Percentiles rank a stretch among this genome's conserved stretches.
phyloP scores from a whole-genome alignment of 2,797 vertebrate species.

The Enteromius anoplus region DNA sequence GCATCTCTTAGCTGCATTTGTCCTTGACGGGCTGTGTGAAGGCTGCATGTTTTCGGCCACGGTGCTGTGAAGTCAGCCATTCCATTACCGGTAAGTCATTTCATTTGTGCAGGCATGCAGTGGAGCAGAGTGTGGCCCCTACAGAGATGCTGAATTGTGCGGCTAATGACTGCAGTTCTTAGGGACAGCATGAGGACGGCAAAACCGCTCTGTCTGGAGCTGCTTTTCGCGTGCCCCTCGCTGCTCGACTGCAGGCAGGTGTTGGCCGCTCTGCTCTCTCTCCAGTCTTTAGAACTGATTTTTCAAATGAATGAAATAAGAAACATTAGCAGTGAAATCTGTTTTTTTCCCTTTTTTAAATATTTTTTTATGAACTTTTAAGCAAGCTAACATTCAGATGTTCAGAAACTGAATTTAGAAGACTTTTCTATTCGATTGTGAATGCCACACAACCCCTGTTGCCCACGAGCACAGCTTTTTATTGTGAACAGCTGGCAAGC shows the following conservation, averaged over 20 bases:
- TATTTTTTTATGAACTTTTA: background rate
- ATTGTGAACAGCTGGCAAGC: background rate
- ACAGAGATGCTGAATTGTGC: constrained; percentile 34
- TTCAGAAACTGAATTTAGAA: background rate
- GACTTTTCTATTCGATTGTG: background rate
- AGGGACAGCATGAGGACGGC: background rate
- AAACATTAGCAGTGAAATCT: constrained; percentile 22
- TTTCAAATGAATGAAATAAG: constrained; percentile 42
- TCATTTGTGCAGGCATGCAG: constrained; percentile 38
- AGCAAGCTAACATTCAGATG: background rate
- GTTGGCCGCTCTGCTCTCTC: background rate
- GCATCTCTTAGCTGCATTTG: constrained; percentile 42
- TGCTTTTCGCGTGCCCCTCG: background rate
- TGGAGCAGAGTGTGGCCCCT: constrained; percentile 12
- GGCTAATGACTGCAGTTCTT: constrained; percentile 32
- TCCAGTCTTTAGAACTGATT: background rate
- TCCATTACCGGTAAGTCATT: constrained; percentile 41
- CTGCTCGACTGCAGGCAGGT: background rate
- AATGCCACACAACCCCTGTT: background rate
- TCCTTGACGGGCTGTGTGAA: constrained; percentile 43
- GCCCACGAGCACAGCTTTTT: background rate
- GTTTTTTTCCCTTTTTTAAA: background rate
- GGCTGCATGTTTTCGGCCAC: constrained; percentile 10
- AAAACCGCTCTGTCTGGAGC: constrained; percentile 8
- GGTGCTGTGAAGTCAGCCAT: constrained; percentile 38